Conservation (phyloP, 2,113 vertebrate species). For the Galeopterus variegatus region DNA sequence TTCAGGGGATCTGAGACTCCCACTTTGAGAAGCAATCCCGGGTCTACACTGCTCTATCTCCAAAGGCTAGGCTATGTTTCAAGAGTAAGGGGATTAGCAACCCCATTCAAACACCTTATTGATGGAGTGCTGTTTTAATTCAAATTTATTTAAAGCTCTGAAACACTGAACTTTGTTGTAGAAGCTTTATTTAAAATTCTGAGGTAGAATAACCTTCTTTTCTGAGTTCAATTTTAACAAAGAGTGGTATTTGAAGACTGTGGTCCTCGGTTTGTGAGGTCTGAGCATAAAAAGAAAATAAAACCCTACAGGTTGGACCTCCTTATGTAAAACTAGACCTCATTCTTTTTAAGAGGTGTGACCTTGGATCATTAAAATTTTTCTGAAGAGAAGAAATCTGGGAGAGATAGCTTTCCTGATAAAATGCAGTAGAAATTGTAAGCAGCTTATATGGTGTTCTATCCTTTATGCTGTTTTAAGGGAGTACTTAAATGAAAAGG, state of each 20-base stretch:
- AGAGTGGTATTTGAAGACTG: conserved; percentile 81
- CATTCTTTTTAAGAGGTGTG: conserved; percentile 84
- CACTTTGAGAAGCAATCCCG: not conserved
- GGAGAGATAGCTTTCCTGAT: conserved; percentile 81
- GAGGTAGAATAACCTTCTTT: conserved; percentile 82
- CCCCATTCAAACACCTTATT: conserved; percentile 61
- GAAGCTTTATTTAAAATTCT: conserved; percentile 83
- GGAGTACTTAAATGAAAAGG: conserved; percentile 73
- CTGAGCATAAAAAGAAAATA: conserved; percentile 84
- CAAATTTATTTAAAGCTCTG: conserved; percentile 78
- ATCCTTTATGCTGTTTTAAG: conserved; percentile 53
- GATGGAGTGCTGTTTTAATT: conserved; percentile 70
- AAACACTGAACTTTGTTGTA: conserved; percentile 79
- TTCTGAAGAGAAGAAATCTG: conserved; percentile 80
- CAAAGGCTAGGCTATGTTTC: conserved; percentile 32
- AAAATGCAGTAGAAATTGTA: conserved; percentile 76
- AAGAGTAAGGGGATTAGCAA: conserved; percentile 50
- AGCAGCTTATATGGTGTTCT: conserved; percentile 59
- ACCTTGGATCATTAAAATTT: conserved; percentile 84
- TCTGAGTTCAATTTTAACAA: conserved; percentile 83
- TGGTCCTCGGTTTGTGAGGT: conserved; percentile 83
- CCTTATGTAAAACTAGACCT: conserved; percentile 85
- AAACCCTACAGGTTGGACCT: conserved; percentile 79
- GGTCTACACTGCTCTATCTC: not conserved
- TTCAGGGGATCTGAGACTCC: not conserved